Base-by-base conservation (phyloP, 2,888 invertebrate genomes). In the Papilio demoleus region DNA sequence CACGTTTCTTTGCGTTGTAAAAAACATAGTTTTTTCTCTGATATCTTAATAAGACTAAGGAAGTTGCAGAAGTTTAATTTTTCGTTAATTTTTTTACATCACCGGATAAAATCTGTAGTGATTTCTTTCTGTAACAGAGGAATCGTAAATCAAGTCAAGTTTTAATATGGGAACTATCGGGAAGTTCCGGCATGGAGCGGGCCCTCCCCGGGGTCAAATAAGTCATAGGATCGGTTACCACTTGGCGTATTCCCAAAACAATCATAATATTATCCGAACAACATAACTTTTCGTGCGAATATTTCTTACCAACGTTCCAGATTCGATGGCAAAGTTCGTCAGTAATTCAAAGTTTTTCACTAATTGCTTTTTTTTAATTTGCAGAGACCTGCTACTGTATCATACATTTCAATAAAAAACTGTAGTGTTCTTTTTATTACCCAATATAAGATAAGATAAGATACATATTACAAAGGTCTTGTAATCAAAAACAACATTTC, bases 211-310 rank as follows among this genome's bases (percentile, higher is more conserved):
- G 91, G 88, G 90, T 84, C 87, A 82, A 82, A 90, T 88, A 88
- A 90, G 86, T 88, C 85, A 83, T 76, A 69, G 62, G 73, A 80
- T 81, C 75, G 74, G 77, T 75, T 70, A 78, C 76, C 84, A 81
- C 81, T 87, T 89, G 88, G 89, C 87, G 74, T 79, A 89, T 90
- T 90, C 90, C 91, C 90, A 90, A 88, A 85, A 85, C 90, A 86
- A 88, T 88, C 85, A 82, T 87, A 85, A 87, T 78, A 84, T 80
- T 77, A 83, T 81, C 77, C 77, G 74, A 65, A 74, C 67, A 71
- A 72, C 70, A 71, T 71, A 73, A 70, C 70, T 70, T 72, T 70
- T 63, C 70, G 59, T 60, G 65, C 65, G 68, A 65, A 68, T 60
- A 58, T 63, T 68, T 68, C 45, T 45, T 36, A 63, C 34, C 24